phyloP scores from a whole-genome alignment of 2,888 invertebrate species.

The Pseudolycoriella hygida region DNA sequence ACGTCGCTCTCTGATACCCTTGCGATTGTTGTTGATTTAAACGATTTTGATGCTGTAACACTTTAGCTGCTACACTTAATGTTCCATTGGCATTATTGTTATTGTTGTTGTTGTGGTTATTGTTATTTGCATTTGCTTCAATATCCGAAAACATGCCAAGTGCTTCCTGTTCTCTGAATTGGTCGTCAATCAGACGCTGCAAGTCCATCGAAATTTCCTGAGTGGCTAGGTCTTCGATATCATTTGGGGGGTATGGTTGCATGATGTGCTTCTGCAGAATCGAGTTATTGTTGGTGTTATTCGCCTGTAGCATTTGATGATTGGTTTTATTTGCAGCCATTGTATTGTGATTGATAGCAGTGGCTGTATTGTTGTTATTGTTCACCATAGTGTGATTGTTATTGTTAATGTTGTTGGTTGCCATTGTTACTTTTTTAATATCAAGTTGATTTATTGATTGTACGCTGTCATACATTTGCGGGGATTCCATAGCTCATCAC shows the following conservation, averaged over 20 bases:
- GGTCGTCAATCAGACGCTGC: conserved; percentile 84
- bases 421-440: conserved; percentile 24
- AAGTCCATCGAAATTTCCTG: conserved; percentile 85
- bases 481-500: conserved; percentile 26
- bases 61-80: conserved; percentile 26
- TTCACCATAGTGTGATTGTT: conserved; percentile 11
- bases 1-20: conserved; percentile 43
- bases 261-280: conserved; percentile 41
- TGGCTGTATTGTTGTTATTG: conserved; percentile 10
- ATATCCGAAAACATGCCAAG: conserved; percentile 72
- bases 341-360: conserved; percentile 15
- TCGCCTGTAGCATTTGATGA: conserved; percentile 27
- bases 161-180: conserved; percentile 62
- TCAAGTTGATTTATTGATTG: conserved; percentile 29
- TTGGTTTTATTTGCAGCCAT: conserved; percentile 25
- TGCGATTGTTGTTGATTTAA: conserved; percentile 16
- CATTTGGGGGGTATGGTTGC: conserved; percentile 59
- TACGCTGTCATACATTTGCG: conserved; percentile 31
- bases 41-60: conserved; percentile 20
- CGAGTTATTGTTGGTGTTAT: conserved; percentile 19
- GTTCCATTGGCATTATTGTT: conserved; percentile 12
- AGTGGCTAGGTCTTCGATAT: conserved; percentile 75
- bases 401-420: conserved; percentile 15
- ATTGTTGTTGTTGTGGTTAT: conserved; percentile 9
- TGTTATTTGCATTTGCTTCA: conserved; percentile 33